phyloP scores from a whole-genome alignment of 37 sponge, comb jelly and placozoan species.

The Cliona cf. orientalis region DNA sequence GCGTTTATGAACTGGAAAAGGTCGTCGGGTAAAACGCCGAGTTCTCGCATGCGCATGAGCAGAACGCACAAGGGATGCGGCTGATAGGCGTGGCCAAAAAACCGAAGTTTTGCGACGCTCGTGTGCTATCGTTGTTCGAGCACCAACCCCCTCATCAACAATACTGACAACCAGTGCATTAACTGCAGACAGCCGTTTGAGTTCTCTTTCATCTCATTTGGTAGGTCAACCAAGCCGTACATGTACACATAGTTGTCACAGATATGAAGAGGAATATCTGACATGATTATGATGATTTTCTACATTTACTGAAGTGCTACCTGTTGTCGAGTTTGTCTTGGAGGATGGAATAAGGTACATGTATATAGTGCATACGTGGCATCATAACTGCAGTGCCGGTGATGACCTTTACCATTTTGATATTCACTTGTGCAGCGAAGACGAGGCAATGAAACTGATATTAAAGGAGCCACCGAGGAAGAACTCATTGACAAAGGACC shows the following conservation, averaged over 20 bases:
- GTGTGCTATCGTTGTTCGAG: conserved; percentile 95
- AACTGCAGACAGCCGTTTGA: conserved; percentile 97
- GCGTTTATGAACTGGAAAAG: no score
- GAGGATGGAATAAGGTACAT: conserved; percentile 89
- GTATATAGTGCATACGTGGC: neutral
- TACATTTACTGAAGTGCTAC: conserved; percentile 84
- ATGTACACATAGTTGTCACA: no score
- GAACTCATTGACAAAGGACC: neutral
- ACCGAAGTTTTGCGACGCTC: no score
- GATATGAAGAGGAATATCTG: no score
- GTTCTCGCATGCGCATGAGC: no score
- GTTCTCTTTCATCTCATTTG: conserved; percentile 92
- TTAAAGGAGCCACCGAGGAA: conserved; percentile 51
- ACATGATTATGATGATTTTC: no score
- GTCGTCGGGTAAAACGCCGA: no score
- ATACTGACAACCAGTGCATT: conserved; percentile 76
- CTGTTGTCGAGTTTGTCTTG: conserved; percentile 91
- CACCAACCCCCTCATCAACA: conserved; percentile 90
- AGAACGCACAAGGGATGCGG: no score
- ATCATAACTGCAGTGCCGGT: neutral
- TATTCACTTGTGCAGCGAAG: conserved; percentile 67
- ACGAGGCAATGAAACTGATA: conserved; percentile 85
- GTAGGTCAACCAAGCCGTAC: no score
- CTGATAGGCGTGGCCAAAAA: no score
- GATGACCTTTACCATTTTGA: neutral